Conservation (phyloP, 2,797 vertebrate genomes). For the Dipus sagitta region DNA sequence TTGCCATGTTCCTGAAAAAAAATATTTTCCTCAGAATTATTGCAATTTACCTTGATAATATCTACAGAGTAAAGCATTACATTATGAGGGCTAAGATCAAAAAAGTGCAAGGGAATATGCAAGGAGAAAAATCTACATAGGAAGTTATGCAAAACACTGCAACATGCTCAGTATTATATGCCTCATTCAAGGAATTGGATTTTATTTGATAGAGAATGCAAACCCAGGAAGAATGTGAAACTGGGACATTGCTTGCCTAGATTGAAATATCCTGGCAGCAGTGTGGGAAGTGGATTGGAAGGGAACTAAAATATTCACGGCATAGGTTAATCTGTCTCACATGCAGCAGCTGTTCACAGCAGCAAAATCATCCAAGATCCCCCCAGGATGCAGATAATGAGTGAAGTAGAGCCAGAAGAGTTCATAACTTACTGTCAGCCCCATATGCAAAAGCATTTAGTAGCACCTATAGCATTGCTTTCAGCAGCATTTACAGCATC, state of each 20-base stretch:
- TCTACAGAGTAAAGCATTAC: constrained; percentile 33
- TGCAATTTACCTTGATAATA: neutral
- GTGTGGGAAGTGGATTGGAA: constrained; percentile 8
- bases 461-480: neutral
- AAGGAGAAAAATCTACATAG: neutral
- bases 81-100: neutral
- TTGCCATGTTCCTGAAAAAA: constrained; percentile 39
- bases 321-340: constrained; percentile 13
- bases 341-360: constrained; percentile 28
- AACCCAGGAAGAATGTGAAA: constrained; percentile 2
- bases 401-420: neutral
- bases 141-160: constrained; percentile 12
- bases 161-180: neutral
- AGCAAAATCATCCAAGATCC: neutral
- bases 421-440: neutral
- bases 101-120: neutral
- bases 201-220: constrained; percentile 21
- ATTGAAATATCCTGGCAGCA: constrained; percentile 29
- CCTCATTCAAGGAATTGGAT: neutral
- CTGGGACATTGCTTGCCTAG: neutral
- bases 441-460: neutral
- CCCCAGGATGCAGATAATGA: neutral
- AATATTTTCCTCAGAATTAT: constrained; percentile 38
- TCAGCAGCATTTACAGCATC: neutral
- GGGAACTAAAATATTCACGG: neutral